These are phyloP conservation scores for Myiotriccus ornatus DNA, from an alignment of 2,797 vertebrate genomes.

Conservation along the genomic window DNA sequence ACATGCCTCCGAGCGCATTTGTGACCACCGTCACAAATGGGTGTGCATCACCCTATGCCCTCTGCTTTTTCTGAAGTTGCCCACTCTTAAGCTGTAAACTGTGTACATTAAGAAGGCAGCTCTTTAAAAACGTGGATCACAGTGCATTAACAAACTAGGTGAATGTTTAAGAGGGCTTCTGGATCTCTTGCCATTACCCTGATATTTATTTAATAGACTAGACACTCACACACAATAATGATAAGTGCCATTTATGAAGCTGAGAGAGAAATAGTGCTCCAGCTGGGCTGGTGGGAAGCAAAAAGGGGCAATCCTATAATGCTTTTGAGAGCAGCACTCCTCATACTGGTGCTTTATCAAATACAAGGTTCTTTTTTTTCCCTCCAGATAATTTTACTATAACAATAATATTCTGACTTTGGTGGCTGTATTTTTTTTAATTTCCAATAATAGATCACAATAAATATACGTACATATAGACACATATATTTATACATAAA, in stretches of 20 bases:
- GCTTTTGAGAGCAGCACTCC: neutral
- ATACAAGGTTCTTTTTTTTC: neutral
- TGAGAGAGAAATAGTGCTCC: neutral
- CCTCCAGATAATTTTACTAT: neutral
- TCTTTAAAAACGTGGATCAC: neutral
- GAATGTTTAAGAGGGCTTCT: neutral
- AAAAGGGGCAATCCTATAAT: neutral
- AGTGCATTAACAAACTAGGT: neutral
- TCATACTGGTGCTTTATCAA: neutral
- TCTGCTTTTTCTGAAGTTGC: neutral
- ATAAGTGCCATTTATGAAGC: neutral
- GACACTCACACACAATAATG: neutral
- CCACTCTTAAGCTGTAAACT: neutral
- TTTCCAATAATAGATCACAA: neutral
- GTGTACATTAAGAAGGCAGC: neutral
- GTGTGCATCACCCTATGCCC: neutral
- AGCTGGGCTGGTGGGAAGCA: neutral
- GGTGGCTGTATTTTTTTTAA: neutral
- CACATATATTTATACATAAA: neutral
- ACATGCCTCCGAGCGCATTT: neutral
- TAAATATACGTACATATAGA: neutral
- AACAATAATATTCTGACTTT: neutral
- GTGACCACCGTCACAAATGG: rapidly evolving
- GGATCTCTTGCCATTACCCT: neutral
- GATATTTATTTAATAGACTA: constrained; percentile 35